Percentiles rank a stretch among this genome's conserved stretches.
These are phyloP conservation scores for Erinaceus europaeus DNA, from an alignment of 2,113 vertebrate species.

Conservation along the genomic window DNA sequence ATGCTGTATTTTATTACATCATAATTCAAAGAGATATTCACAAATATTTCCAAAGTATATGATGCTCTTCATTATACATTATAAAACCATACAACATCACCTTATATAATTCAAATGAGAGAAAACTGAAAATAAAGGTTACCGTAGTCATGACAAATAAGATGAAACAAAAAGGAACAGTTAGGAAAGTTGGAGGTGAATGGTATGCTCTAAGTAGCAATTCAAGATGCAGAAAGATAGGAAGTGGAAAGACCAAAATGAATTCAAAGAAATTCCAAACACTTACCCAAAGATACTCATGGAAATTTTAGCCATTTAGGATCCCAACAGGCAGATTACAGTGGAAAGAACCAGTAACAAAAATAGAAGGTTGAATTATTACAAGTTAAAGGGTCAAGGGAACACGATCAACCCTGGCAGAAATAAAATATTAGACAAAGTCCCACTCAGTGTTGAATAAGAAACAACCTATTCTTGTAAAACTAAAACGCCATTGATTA, in stretches of 20 bases:
- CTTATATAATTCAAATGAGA: not conserved
- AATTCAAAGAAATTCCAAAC: not conserved
- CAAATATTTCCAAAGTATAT: too few relatives aligned
- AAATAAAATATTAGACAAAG: not conserved
- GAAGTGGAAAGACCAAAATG: not conserved
- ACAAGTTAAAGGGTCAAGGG: not conserved
- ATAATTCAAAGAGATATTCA: too few relatives aligned
- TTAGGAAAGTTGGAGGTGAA: not conserved
- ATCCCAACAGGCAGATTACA: not conserved
- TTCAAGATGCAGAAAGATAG: not conserved
- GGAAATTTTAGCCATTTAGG: not conserved
- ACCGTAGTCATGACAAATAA: not conserved
- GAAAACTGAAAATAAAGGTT: not conserved
- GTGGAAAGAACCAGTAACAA: accelerated
- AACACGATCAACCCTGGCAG: not conserved
- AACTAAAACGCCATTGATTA: not conserved
- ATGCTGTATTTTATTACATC: not conserved
- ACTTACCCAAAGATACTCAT: not conserved
- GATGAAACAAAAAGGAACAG: not conserved
- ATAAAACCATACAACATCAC: not conserved
- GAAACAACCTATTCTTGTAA: not conserved
- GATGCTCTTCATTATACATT: too few relatives aligned
- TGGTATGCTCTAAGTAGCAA: not conserved
- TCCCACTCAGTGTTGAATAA: not conserved
- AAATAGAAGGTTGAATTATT: not conserved